Base-by-base conservation (phyloP, 2,888 invertebrate species). In the Morpho deidamia region DNA sequence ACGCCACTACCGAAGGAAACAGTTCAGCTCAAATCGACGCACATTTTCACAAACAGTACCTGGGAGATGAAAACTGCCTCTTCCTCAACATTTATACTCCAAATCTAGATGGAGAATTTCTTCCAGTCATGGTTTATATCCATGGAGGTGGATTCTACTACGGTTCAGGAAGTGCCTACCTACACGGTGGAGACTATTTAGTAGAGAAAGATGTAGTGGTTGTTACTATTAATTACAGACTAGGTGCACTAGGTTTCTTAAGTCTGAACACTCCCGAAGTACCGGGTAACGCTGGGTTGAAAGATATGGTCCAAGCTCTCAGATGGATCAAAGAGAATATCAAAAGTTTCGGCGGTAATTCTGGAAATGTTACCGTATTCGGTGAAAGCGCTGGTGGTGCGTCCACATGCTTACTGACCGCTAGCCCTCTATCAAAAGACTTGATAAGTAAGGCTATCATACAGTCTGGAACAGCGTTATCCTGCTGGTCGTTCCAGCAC, bases 81-180 rank as follows among this genome's bases (percentile, higher is more conserved):
- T 93, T 92, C 70, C 80, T 94, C 2, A 94, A 94, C 70, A 90
- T 94, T 0, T 93, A 92, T 76, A 91, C 92, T 0, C 93, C 94
- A 0, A 90, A 85, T 59, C 72, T 93, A 44, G 88, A 90, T 44
- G 78, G 80, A 0, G 78, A 76, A 1, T 80, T 83, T 66, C 76
- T 86, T 0, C 92, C 92, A 0, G 92, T 92, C 7, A 91, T 92
- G 91, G 72, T 92, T 1, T 92, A 74, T 72, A 80, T 92, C 47
- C 92, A 92, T 43, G 92, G 92, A 1, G 92, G 92, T 0, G 91
- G 83, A 0, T 90, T 90, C 64, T 68, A 78, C 8, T 82, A 72
- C 8, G 92, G 92, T 0, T 90, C 92, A 0, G 91, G 92, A 1
- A 90, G 81, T 54, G 78, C 90, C 0, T 74, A 74, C 7, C 68